phyloP scores from a whole-genome alignment of 2,888 invertebrate species.

The Entomobrya proxima region DNA sequence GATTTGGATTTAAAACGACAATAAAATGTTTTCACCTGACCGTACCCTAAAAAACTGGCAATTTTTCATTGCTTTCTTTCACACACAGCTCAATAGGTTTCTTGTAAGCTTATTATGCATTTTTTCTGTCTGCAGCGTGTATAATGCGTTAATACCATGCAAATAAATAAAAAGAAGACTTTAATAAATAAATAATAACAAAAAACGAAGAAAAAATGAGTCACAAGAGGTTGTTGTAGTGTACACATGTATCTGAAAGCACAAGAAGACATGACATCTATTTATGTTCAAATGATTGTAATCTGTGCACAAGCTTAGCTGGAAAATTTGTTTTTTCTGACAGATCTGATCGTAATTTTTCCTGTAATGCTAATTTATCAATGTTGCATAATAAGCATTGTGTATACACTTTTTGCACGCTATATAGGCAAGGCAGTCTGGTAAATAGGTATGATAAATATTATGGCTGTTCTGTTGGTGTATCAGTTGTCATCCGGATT shows the following conservation, averaged over 20 bases:
- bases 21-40: constrained; percentile 50
- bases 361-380: constrained; percentile 49
- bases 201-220: constrained; percentile 17
- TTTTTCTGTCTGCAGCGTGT: neutral
- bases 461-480: neutral
- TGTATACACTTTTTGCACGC: neutral
- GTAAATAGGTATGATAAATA: neutral
- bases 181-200: neutral
- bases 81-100: constrained; percentile 9
- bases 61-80: constrained; percentile 19
- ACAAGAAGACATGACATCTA: constrained; percentile 50
- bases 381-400: constrained; percentile 40
- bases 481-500: constrained; percentile 41
- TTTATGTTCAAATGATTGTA: constrained; percentile 61
- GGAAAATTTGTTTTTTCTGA: constrained; percentile 59
- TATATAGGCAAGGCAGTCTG: neutral
- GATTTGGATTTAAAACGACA: constrained; percentile 40
- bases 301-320: constrained; percentile 60
- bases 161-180: constrained; percentile 9
- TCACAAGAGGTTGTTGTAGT: no score
- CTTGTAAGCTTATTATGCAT: neutral
- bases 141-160: neutral
- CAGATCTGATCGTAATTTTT: constrained; percentile 52
- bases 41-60: neutral
- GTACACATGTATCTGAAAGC: constrained; percentile 20